Conservation (phyloP, 2,113 vertebrate species). For the Malurus elegans region DNA sequence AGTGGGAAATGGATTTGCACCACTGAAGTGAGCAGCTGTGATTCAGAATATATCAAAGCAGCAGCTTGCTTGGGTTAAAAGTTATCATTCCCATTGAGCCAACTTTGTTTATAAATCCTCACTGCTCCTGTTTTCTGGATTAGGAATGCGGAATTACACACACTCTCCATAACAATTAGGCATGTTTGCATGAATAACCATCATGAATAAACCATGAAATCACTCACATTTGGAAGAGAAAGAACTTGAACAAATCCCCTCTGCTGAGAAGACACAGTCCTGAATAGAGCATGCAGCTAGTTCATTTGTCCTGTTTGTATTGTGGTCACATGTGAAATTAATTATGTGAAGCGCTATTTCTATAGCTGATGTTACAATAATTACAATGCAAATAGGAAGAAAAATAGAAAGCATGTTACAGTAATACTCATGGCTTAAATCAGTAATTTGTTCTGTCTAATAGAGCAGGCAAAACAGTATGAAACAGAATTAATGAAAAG, state of each 20-base stretch:
- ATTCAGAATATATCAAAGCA: neutral
- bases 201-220: conserved; percentile 40
- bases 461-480: neutral
- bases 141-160: neutral
- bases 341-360: neutral
- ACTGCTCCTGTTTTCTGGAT: neutral
- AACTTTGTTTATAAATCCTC: neutral
- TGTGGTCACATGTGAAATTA: neutral
- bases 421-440: neutral
- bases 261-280: neutral
- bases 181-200: neutral
- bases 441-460: conserved; percentile 5
- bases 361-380: neutral
- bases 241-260: neutral
- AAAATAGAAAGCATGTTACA: neutral
- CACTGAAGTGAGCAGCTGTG: neutral
- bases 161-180: neutral
- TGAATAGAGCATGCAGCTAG: neutral
- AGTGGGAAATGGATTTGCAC: conserved; percentile 21
- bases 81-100: neutral
- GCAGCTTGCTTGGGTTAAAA: neutral
- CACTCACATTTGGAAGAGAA: neutral
- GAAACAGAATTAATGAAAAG: neutral
- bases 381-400: neutral
- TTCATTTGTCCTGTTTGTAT: neutral